A percentile compares a stretch with the other conserved stretches of the same genome.
These are phyloP conservation scores for Keiferia lycopersicella DNA, from an alignment of 2,888 invertebrate species.

Conservation along the genomic window DNA sequence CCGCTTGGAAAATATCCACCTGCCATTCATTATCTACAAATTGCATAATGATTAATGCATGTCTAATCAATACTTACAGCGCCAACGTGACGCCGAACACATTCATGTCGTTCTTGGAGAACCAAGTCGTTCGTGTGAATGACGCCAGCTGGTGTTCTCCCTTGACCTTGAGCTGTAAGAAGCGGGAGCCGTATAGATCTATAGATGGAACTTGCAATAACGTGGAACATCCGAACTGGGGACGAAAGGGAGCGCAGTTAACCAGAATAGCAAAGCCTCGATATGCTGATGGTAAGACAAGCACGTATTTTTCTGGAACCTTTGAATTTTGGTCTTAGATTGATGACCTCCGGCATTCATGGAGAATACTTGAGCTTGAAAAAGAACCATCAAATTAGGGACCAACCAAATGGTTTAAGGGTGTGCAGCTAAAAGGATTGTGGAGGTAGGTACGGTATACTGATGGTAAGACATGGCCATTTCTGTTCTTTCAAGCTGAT, in stretches of 20 bases:
- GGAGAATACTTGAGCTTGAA: constrained; percentile 42
- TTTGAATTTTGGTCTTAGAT: too few relatives aligned
- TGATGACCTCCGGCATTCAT: too few relatives aligned
- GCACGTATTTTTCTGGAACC: too few relatives aligned
- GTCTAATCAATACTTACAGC: constrained; percentile 38
- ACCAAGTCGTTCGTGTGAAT: constrained; percentile 56
- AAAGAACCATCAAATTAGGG: constrained; percentile 84
- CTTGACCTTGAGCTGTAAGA: constrained; percentile 47
- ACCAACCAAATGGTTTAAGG: too few relatives aligned
- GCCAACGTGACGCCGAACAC: constrained; percentile 69
- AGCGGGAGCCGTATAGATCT: constrained; percentile 80
- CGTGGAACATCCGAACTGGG: constrained; percentile 84
- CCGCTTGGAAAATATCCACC: too few relatives aligned
- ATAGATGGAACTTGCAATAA: constrained; percentile 92
- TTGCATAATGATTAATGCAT: not conserved
- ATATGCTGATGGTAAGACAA: constrained; percentile 81
- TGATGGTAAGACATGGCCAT: constrained; percentile 73
- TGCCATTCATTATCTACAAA: not conserved
- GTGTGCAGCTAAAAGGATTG: constrained; percentile 80
- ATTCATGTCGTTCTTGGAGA: constrained; percentile 71
- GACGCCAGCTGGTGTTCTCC: constrained; percentile 59
- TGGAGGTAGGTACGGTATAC: constrained; percentile 82
- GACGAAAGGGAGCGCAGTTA: constrained; percentile 80
- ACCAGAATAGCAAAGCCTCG: constrained; percentile 81
- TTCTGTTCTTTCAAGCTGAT: too few relatives aligned